A percentile compares a stretch with the other conserved stretches of the same genome.
phyloP scores from a whole-genome alignment of 2,113 vertebrate genomes.

The Heterotilapia buettikoferi region DNA sequence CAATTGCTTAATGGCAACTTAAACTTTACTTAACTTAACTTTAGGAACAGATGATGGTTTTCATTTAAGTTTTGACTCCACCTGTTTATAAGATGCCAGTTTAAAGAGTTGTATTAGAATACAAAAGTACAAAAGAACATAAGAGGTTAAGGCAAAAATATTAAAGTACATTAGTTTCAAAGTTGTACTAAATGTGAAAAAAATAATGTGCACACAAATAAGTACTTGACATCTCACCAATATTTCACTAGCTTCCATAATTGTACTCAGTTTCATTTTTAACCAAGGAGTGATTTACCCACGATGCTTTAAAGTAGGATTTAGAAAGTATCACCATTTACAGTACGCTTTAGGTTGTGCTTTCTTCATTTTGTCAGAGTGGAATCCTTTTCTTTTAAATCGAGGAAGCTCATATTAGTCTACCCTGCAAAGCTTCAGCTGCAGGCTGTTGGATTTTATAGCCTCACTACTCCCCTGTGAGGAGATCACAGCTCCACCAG shows the following conservation, averaged over 20 bases:
- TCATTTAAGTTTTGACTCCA: neutral
- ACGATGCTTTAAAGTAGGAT: neutral
- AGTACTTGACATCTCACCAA: neutral
- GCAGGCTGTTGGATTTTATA: conserved; percentile 28
- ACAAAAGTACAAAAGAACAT: neutral
- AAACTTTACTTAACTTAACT: neutral
- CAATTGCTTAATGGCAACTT: neutral
- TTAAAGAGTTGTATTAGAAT: neutral
- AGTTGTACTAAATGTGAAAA: neutral
- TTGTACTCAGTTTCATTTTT: neutral
- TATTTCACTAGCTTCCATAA: neutral
- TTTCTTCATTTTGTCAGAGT: neutral
- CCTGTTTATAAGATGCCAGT: neutral
- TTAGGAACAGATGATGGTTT: neutral
- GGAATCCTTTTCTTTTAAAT: conserved; percentile 11
- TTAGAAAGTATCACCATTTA: neutral
- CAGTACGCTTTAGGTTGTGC: neutral
- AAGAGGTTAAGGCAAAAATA: neutral
- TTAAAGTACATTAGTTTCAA: neutral
- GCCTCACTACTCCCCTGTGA: conserved; percentile 28
- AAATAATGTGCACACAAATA: neutral
- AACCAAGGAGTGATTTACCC: neutral
- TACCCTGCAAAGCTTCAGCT: conserved; percentile 13
- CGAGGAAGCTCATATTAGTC: neutral
- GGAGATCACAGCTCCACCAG: conserved; percentile 24